Evolutionary conservation across 2,888 invertebrate species (phyloP), one percentile per base, ranked within the genome.

Genomic region (Apamea monoglypha): DNA sequence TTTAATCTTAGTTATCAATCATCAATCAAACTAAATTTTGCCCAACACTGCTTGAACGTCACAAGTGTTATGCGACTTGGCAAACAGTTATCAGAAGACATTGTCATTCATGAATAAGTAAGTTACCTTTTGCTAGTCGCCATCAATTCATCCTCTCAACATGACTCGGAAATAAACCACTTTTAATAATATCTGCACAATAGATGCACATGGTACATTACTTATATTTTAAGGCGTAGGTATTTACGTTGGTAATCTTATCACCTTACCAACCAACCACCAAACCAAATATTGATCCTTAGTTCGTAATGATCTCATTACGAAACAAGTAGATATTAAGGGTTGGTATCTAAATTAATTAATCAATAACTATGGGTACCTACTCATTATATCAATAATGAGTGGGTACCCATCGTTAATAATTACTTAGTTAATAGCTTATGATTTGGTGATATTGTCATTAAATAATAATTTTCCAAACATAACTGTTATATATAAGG

Each of bases 401-500:
- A n/a, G n/a, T n/a, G n/a, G n/a, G n/a, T n/a, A n/a, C n/a, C n/a
- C n/a, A n/a, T 88, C 66, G 82, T 85, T 72, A 68, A 89, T 89
- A 90, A 94, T 94, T 95, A n/a, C n/a, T n/a, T n/a, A 95, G 92
- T 93, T 94, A 95, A 95, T 93, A 89, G 89, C 89, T 79, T 84
- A 87, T 90, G 86, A 92, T 93, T 92, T 90, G 88, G 89, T 92
- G 90, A 92, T 91, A 87, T 89, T 86, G 85, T 91, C 88, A 93
- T 94, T 94, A 92, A 94, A 93, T 94, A 94, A 93, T 94, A 91
- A 90, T 89, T 91, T 88, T 87, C 79, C 86, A 89, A 91, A 84
- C 86, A 88, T 87, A 85, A 87, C 87, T 94, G 7, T 40, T 0
- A 94, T 95, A 95, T 92, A 95, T 92, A 93, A 88, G 88, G n/a